Percentiles rank a stretch among this genome's conserved stretches.
These are phyloP conservation scores for Tribolium freemani DNA, from an alignment of 2,888 invertebrate genomes.

Conservation along the genomic window DNA sequence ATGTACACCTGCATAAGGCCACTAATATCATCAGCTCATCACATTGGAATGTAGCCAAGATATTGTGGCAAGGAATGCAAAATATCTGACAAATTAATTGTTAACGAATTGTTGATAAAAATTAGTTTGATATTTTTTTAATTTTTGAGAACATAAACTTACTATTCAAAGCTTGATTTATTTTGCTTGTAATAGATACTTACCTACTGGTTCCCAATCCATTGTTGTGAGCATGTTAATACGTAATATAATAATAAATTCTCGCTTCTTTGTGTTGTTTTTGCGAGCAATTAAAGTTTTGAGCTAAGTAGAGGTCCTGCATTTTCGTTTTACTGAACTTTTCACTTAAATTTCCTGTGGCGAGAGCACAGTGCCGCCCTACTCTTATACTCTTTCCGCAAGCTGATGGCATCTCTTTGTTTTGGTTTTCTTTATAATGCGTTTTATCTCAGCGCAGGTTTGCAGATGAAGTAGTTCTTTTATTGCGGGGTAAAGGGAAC, in stretches of 20 bases:
- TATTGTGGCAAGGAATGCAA: too few species aligned
- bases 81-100: too few species aligned
- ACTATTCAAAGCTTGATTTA: too few species aligned
- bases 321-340: conserved; percentile 60
- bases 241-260: conserved; percentile 29
- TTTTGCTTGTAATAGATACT: too few species aligned
- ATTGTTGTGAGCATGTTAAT: conserved; percentile 18
- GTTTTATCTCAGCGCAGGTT: conserved; percentile 57
- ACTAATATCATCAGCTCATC: background rate
- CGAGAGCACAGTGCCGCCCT: conserved; percentile 50
- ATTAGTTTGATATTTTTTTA: too few species aligned
- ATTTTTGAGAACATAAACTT: too few species aligned
- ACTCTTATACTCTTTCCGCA: conserved; percentile 58
- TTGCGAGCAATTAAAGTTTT: conserved; percentile 48
- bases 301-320: conserved; percentile 45
- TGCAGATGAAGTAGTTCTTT: conserved; percentile 56
- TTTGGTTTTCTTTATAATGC: conserved; percentile 62
- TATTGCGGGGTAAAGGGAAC: conserved; percentile 59
- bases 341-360: conserved; percentile 65
- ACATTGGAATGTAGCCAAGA: background rate
- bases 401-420: conserved; percentile 64
- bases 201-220: background rate
- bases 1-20: conserved; percentile 8
- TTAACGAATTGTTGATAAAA: too few species aligned
- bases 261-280: conserved; percentile 25